These are phyloP conservation scores for Drosophila greeni DNA, from an alignment of 2,888 invertebrate species.

Conservation along the genomic window DNA sequence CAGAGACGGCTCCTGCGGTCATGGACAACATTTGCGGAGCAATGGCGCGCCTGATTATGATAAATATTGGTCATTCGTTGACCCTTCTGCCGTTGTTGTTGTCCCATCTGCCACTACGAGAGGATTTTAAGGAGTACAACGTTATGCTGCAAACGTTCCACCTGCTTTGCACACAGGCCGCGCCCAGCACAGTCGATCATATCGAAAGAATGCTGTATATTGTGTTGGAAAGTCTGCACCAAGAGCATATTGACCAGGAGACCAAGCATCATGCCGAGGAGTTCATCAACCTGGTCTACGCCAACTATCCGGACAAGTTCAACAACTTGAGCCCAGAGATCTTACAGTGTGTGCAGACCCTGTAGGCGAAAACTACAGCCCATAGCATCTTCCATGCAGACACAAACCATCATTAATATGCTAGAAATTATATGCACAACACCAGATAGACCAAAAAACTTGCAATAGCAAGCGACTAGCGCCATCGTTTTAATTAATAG, in stretches of 20 bases:
- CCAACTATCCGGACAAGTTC: slow-evolving; percentile 82
- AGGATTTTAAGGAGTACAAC: slow-evolving; percentile 86
- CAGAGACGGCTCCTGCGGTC: slow-evolving; percentile 83
- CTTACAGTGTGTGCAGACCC: slow-evolving; percentile 69
- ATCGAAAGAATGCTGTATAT: slow-evolving; percentile 81
- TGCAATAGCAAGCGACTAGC: slow-evolving; percentile 16
- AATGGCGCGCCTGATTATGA: slow-evolving; percentile 85
- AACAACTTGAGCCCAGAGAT: slow-evolving; percentile 76
- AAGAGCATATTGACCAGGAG: slow-evolving; percentile 79
- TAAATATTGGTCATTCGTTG: slow-evolving; percentile 84
- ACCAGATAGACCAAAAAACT: slow-evolving; percentile 34
- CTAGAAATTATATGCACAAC: slow-evolving; percentile 40
- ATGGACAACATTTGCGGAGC: slow-evolving; percentile 89
- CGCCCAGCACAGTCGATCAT: slow-evolving; percentile 80
- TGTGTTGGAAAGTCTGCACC: slow-evolving; percentile 81
- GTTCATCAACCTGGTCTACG: slow-evolving; percentile 81
- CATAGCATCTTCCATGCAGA: too few relatives aligned
- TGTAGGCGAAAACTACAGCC: slow-evolving; percentile 50
- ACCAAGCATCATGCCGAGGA: slow-evolving; percentile 77
- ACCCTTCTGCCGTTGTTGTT: slow-evolving; percentile 85
- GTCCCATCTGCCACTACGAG: slow-evolving; percentile 84
- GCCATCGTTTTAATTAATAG: slow-evolving; percentile 46
- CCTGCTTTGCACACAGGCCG: slow-evolving; percentile 82
- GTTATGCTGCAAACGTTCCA: slow-evolving; percentile 84
- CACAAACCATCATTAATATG: slow-evolving; percentile 46